phyloP scores from a whole-genome alignment of 2,113 vertebrate genomes.

The Caloenas nicobarica region DNA sequence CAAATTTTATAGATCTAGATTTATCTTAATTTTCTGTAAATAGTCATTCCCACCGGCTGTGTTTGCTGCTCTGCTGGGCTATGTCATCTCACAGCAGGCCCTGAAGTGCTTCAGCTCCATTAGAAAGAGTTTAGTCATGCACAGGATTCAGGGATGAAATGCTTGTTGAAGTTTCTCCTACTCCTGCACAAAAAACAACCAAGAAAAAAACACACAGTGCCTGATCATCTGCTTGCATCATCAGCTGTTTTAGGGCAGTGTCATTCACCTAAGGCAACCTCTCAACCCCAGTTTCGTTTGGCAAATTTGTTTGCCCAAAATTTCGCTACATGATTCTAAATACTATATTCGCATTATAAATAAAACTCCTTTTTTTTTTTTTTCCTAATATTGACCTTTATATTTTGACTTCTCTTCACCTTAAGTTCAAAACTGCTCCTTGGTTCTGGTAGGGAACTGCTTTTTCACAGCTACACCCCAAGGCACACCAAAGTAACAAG shows the following conservation, averaged over 20 bases:
- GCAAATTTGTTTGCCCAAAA: neutral
- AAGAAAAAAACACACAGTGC: rapidly evolving
- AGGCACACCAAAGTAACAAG: neutral
- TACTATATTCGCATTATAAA: neutral
- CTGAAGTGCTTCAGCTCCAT: neutral
- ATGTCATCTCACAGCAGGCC: neutral
- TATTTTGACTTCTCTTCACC: neutral
- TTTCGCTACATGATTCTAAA: neutral
- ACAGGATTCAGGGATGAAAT: neutral
- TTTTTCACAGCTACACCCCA: neutral
- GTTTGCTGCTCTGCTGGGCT: neutral
- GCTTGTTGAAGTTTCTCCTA: neutral
- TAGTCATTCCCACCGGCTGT: neutral
- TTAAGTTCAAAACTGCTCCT: neutral
- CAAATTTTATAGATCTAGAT: neutral
- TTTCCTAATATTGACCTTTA: neutral
- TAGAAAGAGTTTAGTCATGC: neutral
- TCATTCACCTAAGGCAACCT: neutral
- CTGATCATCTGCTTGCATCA: neutral
- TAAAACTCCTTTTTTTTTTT: neutral
- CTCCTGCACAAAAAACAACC: neutral
- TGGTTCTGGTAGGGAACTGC: neutral
- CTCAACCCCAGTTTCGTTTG: neutral
- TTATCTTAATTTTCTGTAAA: slow-evolving; percentile 2
- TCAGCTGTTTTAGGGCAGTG: neutral